Evolutionary conservation across 30 jellyfish, hydroid and myxozoan genomes (phyloP), one percentile per base, ranked within the genome.

Genomic region (Pelagia noctiluca): DNA sequence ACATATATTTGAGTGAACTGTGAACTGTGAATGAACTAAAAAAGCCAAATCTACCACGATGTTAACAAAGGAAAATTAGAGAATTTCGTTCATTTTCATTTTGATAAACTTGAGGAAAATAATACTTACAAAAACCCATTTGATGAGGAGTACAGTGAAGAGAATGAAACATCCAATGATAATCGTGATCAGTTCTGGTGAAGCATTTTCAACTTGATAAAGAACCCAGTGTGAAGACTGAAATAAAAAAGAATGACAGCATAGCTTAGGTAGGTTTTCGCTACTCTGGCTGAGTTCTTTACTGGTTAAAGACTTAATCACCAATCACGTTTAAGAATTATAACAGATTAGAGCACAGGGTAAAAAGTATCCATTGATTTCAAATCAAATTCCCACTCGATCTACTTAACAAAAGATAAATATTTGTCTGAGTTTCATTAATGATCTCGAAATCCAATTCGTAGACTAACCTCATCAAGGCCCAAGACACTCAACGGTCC

Each of bases 401-500:
- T n/a, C n/a, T n/a, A n/a, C n/a, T n/a, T n/a, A n/a, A n/a, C n/a
- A n/a, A n/a, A n/a, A n/a, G n/a, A n/a, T n/a, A n/a, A n/a, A n/a
- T n/a, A n/a, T n/a, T n/a, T n/a, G n/a, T n/a, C n/a, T n/a, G n/a
- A n/a, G n/a, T n/a, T n/a, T n/a, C n/a, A n/a, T n/a, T n/a, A n/a
- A n/a, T n/a, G n/a, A n/a, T n/a, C n/a, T n/a, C n/a, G n/a, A n/a
- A n/a, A n/a, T n/a, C n/a, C n/a, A n/a, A n/a, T n/a, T n/a, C n/a
- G n/a, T n/a, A n/a, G n/a, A n/a, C 77, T 47, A 47, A 80, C 91
- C 50, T 80, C 91, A 16, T 80, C 91, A 18, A 80, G 63, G 0
- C 91, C 91, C 76, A 80, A 32, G 77, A 80, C 91, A 50, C 84
- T 67, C 23, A 80, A 73, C 0, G 91, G 91, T 49, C 91, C 91